Conservation (phyloP, 2,797 vertebrate species). For the Eptatretus atami region DNA sequence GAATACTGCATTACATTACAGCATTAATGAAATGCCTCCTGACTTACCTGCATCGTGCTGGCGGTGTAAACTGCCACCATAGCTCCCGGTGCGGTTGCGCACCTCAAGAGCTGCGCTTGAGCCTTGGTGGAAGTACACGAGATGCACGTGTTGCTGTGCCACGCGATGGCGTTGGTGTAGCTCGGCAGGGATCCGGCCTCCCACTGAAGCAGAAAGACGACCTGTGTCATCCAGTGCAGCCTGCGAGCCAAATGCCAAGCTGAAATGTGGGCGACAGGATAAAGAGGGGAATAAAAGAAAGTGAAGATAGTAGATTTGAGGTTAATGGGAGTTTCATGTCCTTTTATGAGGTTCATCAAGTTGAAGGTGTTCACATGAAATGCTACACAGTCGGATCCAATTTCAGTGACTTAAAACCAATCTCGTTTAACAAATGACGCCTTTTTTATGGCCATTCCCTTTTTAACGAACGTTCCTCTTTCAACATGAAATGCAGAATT, state of each 20-base stretch:
- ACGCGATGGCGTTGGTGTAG: slow-evolving; percentile 51
- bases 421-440: too few relatives aligned
- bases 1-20: not conserved
- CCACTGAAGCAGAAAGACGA: too few relatives aligned
- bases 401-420: too few relatives aligned
- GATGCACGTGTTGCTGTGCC: slow-evolving; percentile 57
- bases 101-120: slow-evolving; percentile 48
- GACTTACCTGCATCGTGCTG: slow-evolving; percentile 37
- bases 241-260: slow-evolving; percentile 42
- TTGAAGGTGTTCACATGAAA: too few relatives aligned
- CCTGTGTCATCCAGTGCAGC: slow-evolving; percentile 59
- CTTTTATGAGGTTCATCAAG: too few relatives aligned
- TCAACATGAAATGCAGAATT: not conserved
- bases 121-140: slow-evolving; percentile 74
- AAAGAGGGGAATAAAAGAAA: too few relatives aligned
- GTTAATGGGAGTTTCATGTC: too few relatives aligned
- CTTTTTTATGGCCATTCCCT: too few relatives aligned
- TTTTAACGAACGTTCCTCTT: not conserved
- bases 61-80: slow-evolving; percentile 63
- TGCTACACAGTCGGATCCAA: too few relatives aligned
- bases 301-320: too few relatives aligned
- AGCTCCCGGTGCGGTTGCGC: slow-evolving; percentile 56
- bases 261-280: slow-evolving; percentile 10
- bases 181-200: slow-evolving; percentile 26
- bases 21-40: not conserved